A percentile compares a stretch with the other conserved stretches of the same genome.
Conservation (phyloP, 2,113 vertebrate genomes). For the Megalops atlanticus region DNA sequence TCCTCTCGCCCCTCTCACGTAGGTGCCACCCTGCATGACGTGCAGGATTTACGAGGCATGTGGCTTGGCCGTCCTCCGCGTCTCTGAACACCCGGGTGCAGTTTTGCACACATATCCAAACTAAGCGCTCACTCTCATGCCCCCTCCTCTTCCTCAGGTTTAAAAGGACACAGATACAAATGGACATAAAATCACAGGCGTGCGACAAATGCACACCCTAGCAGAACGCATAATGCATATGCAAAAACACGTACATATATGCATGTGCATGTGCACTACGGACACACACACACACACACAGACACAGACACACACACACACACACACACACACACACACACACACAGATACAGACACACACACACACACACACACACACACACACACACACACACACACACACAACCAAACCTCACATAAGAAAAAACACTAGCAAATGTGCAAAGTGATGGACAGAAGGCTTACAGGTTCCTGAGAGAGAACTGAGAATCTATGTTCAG, state of each 20-base stretch:
- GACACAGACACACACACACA: neutral
- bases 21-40: constrained; percentile 54
- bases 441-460: neutral
- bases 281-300: neutral
- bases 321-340: neutral
- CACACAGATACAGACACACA: neutral
- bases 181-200: too few relatives aligned
- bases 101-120: constrained; percentile 49
- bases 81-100: constrained; percentile 52
- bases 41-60: constrained; percentile 57
- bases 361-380: constrained; percentile 16
- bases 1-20: constrained; percentile 49
- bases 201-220: too few relatives aligned
- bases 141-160: neutral
- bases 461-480: neutral
- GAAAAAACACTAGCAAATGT: too few relatives aligned
- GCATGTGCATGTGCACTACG: too few relatives aligned
- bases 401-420: neutral
- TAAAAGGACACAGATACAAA: too few relatives aligned
- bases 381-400: constrained; percentile 24
- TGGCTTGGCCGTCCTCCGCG: constrained; percentile 25
- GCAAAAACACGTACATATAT: neutral
- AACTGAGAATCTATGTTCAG: neutral
- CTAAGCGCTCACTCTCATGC: neutral
- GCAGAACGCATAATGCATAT: too few relatives aligned